These are phyloP conservation scores for Isoperla grammatica DNA, from an alignment of 2,888 invertebrate genomes.

Conservation along the genomic window DNA sequence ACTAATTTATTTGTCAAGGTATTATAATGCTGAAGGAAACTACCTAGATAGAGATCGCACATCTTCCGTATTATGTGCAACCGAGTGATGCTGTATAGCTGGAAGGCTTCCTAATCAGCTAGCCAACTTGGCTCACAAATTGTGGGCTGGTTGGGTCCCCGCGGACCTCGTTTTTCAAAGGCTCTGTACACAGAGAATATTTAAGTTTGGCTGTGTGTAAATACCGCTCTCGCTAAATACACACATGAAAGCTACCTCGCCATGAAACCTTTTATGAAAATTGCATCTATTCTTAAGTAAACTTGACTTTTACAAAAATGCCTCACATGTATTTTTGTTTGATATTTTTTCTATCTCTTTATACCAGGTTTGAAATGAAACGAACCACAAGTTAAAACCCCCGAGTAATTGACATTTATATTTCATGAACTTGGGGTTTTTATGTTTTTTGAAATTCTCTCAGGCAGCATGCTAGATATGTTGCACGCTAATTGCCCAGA, in stretches of 20 bases:
- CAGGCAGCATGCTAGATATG: background rate
- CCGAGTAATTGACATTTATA: conserved; percentile 16
- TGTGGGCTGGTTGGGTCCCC: background rate
- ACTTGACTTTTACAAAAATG: conserved; percentile 21
- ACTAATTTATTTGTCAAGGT: too few species aligned
- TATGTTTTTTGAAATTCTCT: background rate
- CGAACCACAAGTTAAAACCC: conserved; percentile 16
- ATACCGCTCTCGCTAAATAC: conserved; percentile 1
- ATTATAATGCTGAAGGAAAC: too few species aligned
- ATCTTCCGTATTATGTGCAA: background rate
- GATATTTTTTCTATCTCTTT: background rate
- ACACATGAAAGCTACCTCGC: background rate
- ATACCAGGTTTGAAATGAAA: conserved; percentile 2
- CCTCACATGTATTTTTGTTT: conserved; percentile 14
- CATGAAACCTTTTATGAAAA: conserved; percentile 31
- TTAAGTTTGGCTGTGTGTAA: conserved; percentile 4
- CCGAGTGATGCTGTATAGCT: background rate
- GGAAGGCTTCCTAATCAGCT: background rate
- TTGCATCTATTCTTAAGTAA: conserved; percentile 32
- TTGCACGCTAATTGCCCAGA: background rate
- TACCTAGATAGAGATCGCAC: background rate
- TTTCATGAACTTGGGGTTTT: conserved; percentile 7
- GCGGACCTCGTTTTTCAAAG: conserved; percentile 5
- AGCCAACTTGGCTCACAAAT: background rate
- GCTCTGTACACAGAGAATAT: conserved; percentile 12